Evolutionary conservation across 2,888 invertebrate genomes (phyloP), one percentile per base, ranked within the genome.

Genomic region (Disparrhopalites patrizii): DNA sequence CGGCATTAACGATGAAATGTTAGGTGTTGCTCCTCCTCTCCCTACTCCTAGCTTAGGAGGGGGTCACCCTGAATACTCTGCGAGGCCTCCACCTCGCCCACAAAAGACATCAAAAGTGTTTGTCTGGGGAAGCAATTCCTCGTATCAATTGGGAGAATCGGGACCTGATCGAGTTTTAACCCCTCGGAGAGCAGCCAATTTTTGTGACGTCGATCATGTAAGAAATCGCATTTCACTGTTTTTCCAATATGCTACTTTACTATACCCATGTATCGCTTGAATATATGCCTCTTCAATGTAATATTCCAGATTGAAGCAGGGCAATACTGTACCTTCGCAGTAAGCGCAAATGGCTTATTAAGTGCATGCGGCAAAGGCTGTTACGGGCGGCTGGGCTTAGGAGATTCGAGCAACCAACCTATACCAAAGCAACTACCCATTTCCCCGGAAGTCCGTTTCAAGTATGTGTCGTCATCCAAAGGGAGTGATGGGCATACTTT

Each of bases 41-140:
- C 43, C 55, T 33, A 30, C 61, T 27, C 18, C 43, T 13, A 38
- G 50, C 20, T n/a, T n/a, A n/a, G n/a, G n/a, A n/a, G n/a, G n/a
- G n/a, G n/a, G n/a, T n/a, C 50, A 58, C 40, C 4, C 31, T 20
- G 61, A 56, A 18, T 36, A 38, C 33, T 31, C 36, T 43, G 28
- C 61, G n/a, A 28, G 62, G 38, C 8, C 47, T 15, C 3, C 20
- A 13, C 31, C 52, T 40, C 36, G 43, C 40, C 55, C 55, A 15
- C 23, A 68, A 82, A 64, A 47, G 43, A 52, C 28, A 10, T 51
- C 65, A 15, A 31, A 84, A 75, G 84, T 84, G 15, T 85, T 81
- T 77, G 83, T 85, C 23, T 86, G 85, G 85, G 86, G 86, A 2
- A 85, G 85, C 75, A 86, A 86, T 78, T 85, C 85, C 4, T 85